Evolutionary conservation across 2,888 invertebrate genomes (phyloP), one percentile per base, ranked within the genome.

Genomic region (Plemyria rubiginata): DNA sequence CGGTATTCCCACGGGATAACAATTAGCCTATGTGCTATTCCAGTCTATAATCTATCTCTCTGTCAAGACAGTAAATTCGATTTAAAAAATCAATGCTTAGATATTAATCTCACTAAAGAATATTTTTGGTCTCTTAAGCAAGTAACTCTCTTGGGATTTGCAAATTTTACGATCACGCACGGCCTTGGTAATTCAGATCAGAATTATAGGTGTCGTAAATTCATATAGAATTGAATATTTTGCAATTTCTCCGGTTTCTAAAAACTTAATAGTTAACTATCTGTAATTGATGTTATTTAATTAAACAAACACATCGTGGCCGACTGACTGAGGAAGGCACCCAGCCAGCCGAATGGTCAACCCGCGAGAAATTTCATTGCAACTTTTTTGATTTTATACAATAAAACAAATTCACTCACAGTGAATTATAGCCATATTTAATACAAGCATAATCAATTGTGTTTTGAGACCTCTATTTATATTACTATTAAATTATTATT

Each of bases 161-260:
- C 16, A 5, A 45, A 45, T 45, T 45, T 45, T 45, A 45, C 45
- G 45, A 45, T 16, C 45, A 16, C 45, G 45, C 45, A 45, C 16
- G 36, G 15, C 15, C 32, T 50, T 50, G 50, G 50, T 0, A 50
- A 50, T 15, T 50, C 28, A 29, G 28, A 22, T 28, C 50, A 36
- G 15, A 50, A 13, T 32, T 13, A 48, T 41, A 41, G 5, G 13
- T 49, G 29, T 49, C n/a, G 29, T n/a, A 49, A 49, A 49, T 32
- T n/a, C 2, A 9, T 16, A 16, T 16, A 16, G 28, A n/a, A 48
- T 48, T 48, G 6, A 48, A 48, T 48, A 48, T 48, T 12, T 22
- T 48, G 45, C 45, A 16, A 16, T 45, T 16, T 45, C 45, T 16
- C 16, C 16, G 16, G 12, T 48, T 28, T 48, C 22, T 38, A 11